Percentiles rank a stretch among this genome's conserved stretches.
Evolutionary conservation across 2,113 vertebrate species (phyloP).

Genomic region (Brachionichthys hirsutus): DNA sequence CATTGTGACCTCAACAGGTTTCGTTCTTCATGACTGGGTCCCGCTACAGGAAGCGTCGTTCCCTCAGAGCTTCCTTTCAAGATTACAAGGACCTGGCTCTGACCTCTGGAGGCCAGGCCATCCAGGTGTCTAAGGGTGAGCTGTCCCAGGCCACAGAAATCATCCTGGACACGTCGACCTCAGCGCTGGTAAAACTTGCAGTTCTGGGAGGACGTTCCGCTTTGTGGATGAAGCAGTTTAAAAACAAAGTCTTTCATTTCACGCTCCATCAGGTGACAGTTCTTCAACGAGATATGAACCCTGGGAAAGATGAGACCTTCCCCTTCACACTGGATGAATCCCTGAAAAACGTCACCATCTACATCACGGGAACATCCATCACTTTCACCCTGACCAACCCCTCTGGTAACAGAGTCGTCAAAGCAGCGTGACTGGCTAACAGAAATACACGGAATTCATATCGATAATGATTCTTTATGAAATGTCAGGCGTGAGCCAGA

Average conservation of each 20-base stretch:
- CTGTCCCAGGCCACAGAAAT: slow-evolving; percentile 69
- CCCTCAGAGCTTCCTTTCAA: slow-evolving; percentile 8
- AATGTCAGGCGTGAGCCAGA: slow-evolving; percentile 63
- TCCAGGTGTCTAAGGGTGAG: slow-evolving; percentile 63
- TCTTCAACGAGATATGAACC: slow-evolving; percentile 58
- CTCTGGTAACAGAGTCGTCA: slow-evolving; percentile 39
- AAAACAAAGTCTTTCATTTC: neutral
- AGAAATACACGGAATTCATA: no score
- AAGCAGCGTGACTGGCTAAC: no score
- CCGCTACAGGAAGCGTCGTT: slow-evolving; percentile 33
- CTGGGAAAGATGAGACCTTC: slow-evolving; percentile 62
- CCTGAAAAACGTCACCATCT: slow-evolving; percentile 69
- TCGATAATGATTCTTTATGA: neutral
- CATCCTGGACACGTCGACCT: slow-evolving; percentile 76
- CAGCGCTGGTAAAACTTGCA: slow-evolving; percentile 68
- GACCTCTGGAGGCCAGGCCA: slow-evolving; percentile 76
- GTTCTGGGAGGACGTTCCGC: neutral
- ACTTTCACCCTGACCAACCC: slow-evolving; percentile 68
- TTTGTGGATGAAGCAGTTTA: neutral
- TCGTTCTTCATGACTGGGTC: slow-evolving; percentile 56
- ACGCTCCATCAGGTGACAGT: slow-evolving; percentile 67
- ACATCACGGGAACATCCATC: slow-evolving; percentile 67
- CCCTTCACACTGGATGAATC: slow-evolving; percentile 67
- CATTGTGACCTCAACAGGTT: slow-evolving; percentile 54
- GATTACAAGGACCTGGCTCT: slow-evolving; percentile 71